These are phyloP conservation scores for Eptatretus atami DNA, from an alignment of 2,797 vertebrate genomes.

Conservation along the genomic window DNA sequence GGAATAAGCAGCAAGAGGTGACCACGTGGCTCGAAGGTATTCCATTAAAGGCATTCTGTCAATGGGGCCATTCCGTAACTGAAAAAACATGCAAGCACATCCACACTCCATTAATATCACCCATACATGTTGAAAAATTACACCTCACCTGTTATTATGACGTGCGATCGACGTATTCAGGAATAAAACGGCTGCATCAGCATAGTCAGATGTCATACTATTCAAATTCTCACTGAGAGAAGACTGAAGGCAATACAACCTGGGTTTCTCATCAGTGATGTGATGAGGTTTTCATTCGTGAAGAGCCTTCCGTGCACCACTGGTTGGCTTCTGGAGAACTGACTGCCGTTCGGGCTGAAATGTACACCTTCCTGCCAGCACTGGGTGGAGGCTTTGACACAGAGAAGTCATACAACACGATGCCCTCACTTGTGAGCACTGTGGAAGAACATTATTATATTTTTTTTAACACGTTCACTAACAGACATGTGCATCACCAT, in stretches of 20 bases:
- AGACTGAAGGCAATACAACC: constrained; percentile 19
- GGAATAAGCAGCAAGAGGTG: constrained; percentile 90
- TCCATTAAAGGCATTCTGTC: constrained; percentile 87
- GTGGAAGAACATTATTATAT: background rate
- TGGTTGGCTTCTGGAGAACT: constrained; percentile 14
- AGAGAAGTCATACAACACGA: constrained; percentile 87
- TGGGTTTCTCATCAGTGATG: constrained; percentile 93
- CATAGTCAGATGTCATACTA: too few species aligned
- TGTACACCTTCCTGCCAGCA: constrained; percentile 81
- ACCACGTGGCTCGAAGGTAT: constrained; percentile 66
- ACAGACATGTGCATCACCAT: too few species aligned
- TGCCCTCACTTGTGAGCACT: constrained; percentile 95
- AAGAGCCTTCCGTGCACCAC: constrained; percentile 92
- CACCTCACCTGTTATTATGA: too few species aligned
- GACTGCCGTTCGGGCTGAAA: constrained; percentile 80
- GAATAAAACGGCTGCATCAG: too few species aligned
- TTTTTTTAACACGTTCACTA: too few species aligned
- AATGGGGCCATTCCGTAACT: constrained; percentile 74
- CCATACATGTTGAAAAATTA: too few species aligned
- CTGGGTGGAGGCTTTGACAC: constrained; percentile 60
- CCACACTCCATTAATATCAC: background rate
- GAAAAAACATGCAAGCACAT: constrained; percentile 7
- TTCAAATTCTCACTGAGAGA: too few species aligned
- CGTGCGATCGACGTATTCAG: too few species aligned
- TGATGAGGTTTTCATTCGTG: constrained; percentile 92